Conservation (phyloP, 2,797 vertebrate species). For the Falco biarmicus region DNA sequence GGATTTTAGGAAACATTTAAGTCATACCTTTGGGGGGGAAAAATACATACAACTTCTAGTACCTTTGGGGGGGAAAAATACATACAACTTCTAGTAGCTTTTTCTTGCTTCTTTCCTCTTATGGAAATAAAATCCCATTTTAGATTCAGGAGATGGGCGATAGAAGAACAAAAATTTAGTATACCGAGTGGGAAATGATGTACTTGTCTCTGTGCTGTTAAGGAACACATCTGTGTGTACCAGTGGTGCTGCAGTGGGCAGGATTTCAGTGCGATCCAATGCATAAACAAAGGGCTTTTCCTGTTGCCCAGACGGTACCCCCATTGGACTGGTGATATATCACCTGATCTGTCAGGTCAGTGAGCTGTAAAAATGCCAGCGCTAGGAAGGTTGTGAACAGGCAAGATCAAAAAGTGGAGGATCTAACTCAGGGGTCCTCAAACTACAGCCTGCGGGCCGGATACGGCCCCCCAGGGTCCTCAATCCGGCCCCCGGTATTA, state of each 20-base stretch:
- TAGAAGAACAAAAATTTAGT: not conserved
- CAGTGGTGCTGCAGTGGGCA: not conserved
- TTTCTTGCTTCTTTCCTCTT: not conserved
- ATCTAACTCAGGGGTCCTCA: not conserved
- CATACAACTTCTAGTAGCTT: not conserved
- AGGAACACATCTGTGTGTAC: not conserved
- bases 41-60: not conserved
- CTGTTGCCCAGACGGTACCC: not conserved
- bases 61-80: not conserved
- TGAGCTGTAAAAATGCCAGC: not conserved
- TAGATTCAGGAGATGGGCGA: not conserved
- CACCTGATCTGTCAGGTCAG: not conserved
- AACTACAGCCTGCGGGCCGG: too few relatives aligned
- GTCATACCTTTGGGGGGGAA: not conserved
- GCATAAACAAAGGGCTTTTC: not conserved
- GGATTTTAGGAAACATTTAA: not conserved
- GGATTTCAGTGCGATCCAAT: not conserved
- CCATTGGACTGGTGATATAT: accelerated
- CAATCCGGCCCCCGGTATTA: too few relatives aligned
- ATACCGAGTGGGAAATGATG: not conserved
- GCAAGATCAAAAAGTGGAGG: too few relatives aligned
- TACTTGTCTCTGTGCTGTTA: not conserved
- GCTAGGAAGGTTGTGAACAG: not conserved
- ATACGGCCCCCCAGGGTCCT: too few relatives aligned
- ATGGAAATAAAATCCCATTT: not conserved